phyloP scores from a whole-genome alignment of 2,888 invertebrate genomes.

The Stenurella melanura region DNA sequence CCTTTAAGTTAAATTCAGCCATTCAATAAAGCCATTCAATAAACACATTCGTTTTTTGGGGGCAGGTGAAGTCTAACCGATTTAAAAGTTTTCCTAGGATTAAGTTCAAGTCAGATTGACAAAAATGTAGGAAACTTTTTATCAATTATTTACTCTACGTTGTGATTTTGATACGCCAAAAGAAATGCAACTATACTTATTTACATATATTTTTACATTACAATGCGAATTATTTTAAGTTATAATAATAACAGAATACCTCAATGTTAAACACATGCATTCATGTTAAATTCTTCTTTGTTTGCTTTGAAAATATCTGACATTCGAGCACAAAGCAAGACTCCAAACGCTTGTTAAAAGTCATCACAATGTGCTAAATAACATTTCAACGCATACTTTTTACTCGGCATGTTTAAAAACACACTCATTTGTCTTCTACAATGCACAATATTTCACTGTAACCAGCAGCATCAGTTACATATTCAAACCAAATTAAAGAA shows the following conservation, averaged over 20 bases:
- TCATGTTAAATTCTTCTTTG: constrained; percentile 48
- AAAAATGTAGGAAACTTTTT: no score
- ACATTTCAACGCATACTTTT: constrained; percentile 64
- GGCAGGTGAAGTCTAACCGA: no score
- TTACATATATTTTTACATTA: background rate
- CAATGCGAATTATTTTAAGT: constrained; percentile 13
- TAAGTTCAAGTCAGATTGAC: no score
- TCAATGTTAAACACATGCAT: constrained; percentile 51
- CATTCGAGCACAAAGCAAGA: constrained; percentile 57
- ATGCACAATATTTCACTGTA: constrained; percentile 63
- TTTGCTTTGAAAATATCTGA: constrained; percentile 52
- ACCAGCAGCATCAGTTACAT: constrained; percentile 56
- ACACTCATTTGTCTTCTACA: constrained; percentile 64
- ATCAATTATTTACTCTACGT: no score
- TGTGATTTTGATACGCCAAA: background rate
- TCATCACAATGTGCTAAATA: constrained; percentile 64
- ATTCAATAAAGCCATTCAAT: no score
- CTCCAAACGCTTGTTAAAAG: constrained; percentile 59
- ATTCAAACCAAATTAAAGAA: constrained; percentile 54
- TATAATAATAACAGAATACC: constrained; percentile 27
- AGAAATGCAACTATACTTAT: background rate
- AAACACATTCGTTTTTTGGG: no score
- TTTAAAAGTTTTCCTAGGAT: no score
- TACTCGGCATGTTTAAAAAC: constrained; percentile 59
- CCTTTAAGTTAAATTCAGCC: no score